These are phyloP conservation scores for Volucella zonaria DNA, from an alignment of 2,888 invertebrate genomes.

Conservation along the genomic window DNA sequence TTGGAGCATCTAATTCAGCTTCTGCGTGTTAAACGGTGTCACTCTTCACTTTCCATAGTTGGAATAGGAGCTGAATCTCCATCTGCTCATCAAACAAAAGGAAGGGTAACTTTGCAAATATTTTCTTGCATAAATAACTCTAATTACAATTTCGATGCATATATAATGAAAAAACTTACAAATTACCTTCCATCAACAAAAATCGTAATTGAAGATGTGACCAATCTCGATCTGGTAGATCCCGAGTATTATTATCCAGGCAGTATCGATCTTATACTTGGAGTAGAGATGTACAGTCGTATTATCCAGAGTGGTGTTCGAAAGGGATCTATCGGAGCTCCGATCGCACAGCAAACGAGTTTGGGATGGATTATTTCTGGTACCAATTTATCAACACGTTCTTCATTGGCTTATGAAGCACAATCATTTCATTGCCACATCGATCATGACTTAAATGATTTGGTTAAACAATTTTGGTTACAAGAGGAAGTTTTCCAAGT, in stretches of 20 bases:
- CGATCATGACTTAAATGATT: not conserved
- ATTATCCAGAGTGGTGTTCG: slow-evolving; percentile 8
- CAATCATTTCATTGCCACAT: slow-evolving; percentile 15
- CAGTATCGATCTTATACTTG: slow-evolving; percentile 2
- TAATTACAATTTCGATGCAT: slow-evolving; percentile 9
- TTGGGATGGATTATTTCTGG: slow-evolving; percentile 12
- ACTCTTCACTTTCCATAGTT: not conserved
- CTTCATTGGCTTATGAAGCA: slow-evolving; percentile 6
- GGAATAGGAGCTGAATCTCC: slow-evolving; percentile 18
- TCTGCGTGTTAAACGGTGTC: not conserved
- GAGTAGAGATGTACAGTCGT: not conserved
- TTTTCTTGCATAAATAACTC: slow-evolving; percentile 18
- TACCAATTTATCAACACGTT: not conserved
- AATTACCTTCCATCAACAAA: slow-evolving; percentile 21
- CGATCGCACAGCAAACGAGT: slow-evolving; percentile 4
- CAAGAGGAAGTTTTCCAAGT: slow-evolving; percentile 25
- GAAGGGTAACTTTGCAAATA: slow-evolving; percentile 9
- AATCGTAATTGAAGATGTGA: not conserved
- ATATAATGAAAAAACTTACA: not conserved
- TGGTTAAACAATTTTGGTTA: slow-evolving; percentile 23
- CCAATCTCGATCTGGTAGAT: slow-evolving; percentile 8
- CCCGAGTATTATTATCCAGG: slow-evolving; percentile 11
- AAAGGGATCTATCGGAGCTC: not conserved
- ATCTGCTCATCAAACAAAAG: slow-evolving; percentile 13
- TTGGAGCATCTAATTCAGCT: too few species aligned